phyloP scores from a whole-genome alignment of 2,888 invertebrate genomes.

The Hypercompe scribonia region DNA sequence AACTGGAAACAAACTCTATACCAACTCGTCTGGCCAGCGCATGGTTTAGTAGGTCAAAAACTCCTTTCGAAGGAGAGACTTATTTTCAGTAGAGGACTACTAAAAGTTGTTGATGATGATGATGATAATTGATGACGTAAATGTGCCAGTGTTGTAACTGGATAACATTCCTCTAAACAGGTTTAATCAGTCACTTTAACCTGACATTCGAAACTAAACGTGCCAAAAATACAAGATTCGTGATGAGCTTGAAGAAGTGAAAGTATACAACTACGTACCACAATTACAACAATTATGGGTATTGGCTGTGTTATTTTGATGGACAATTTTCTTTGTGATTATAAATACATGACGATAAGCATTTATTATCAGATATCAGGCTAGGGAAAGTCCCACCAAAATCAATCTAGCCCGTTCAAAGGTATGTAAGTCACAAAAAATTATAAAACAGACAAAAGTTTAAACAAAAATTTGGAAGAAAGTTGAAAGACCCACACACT shows the following conservation, averaged over 20 bases:
- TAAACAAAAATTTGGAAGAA: background rate
- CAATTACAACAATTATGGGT: background rate
- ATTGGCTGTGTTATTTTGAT: background rate
- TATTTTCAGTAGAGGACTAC: no score
- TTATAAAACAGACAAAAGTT: background rate
- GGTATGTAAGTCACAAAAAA: background rate
- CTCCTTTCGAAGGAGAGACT: no score
- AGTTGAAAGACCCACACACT: background rate
- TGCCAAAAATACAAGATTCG: background rate
- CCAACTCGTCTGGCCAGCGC: no score
- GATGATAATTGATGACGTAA: no score
- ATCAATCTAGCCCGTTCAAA: background rate
- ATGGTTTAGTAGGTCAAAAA: no score
- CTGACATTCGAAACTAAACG: background rate
- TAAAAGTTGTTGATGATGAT: no score
- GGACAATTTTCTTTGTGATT: background rate
- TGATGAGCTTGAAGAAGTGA: slow-evolving; percentile 3
- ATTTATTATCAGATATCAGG: background rate
- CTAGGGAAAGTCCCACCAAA: background rate
- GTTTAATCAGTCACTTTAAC: background rate
- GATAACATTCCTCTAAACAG: background rate
- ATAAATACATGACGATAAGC: background rate
- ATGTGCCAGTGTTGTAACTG: background rate
- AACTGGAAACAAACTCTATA: no score
- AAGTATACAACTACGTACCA: background rate